Evolutionary conservation across 2,888 invertebrate species (phyloP), one percentile per base, ranked within the genome.

Genomic region (Dynastes hyllus): DNA sequence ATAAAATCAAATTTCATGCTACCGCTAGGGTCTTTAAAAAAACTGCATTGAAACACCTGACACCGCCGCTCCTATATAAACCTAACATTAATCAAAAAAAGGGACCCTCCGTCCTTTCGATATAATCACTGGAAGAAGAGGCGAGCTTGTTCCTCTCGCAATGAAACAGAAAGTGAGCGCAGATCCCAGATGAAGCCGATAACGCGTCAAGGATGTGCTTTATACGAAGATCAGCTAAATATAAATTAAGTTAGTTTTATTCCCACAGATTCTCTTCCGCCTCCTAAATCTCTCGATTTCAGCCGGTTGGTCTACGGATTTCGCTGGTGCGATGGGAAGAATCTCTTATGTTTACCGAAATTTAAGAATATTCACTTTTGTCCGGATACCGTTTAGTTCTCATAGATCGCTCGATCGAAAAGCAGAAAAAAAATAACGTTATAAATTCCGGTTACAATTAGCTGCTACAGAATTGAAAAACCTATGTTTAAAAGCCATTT

Each of bases 41-140:
- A 80, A 80, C 78, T 45, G 78, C 80, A 80, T 80, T 71, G 81
- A 80, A 80, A 82, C 83, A 83, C 83, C 83, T 83, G 83, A 83
- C 83, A 82, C 81, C 77, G 77, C 11, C 45, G 45, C 81, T 81
- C 80, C 80, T 81, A 81, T 82, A 83, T 83, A 83, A 82, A 82
- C 82, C 83, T 77, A 82, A 82, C 83, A 83, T 83, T 83, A 83
- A 83, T 83, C 83, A 83, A 83, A 83, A 22, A 81, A 83, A 81
- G 81, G 83, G 82, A 81, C 83, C 79, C 58, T 78, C 63, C 77
- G 79, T 71, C 76, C 78, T 63, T 78, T 58, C 55, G 83, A 82
- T 83, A 79, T 76, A 76, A 82, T 83, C 83, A 73, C 58, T 61
- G 45, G 53, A 55, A 66, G 76, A 80, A 67, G 70, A 76, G 76